phyloP scores from a whole-genome alignment of 2,888 invertebrate genomes.

The Acanthosepion pharaonis region DNA sequence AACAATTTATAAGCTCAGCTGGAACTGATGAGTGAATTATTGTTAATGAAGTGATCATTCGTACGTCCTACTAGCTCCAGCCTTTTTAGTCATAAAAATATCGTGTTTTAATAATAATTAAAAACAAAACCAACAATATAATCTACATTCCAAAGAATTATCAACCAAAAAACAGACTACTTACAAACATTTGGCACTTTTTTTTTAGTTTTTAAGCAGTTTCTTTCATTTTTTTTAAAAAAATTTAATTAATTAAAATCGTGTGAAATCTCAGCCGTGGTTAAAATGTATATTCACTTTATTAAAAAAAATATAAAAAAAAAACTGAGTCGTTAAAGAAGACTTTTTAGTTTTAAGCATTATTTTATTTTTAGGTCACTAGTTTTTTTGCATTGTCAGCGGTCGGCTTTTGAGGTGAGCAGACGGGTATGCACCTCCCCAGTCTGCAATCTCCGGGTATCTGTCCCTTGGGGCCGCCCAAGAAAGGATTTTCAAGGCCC shows the following conservation, averaged over 20 bases:
- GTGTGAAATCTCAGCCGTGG: too few species aligned
- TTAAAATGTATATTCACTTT: too few species aligned
- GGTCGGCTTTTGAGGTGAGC: neutral
- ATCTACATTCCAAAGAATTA: too few species aligned
- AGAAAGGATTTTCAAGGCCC: constrained; percentile 23
- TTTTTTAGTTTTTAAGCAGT: too few species aligned
- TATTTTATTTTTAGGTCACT: constrained; percentile 11
- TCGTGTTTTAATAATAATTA: neutral
- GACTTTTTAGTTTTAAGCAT: neutral
- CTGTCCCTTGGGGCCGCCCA: constrained; percentile 33
- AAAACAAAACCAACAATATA: too few species aligned
- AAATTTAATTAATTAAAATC: too few species aligned
- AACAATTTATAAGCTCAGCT: neutral
- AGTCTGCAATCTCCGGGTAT: constrained; percentile 23
- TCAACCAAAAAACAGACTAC: too few species aligned
- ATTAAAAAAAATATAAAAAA: too few species aligned
- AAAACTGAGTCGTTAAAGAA: neutral
- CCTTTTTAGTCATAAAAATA: neutral
- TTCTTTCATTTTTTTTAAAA: too few species aligned
- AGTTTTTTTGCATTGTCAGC: constrained; percentile 33
- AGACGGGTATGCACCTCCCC: constrained; percentile 15
- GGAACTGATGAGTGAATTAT: neutral
- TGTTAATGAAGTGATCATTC: too few species aligned
- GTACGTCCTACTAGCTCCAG: too few species aligned
- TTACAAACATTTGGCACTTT: too few species aligned